Percentiles rank a stretch among this genome's conserved stretches.
Evolutionary conservation across 1,140 invertebrate species (phyloP).

Genomic region (Psix sp.): DNA sequence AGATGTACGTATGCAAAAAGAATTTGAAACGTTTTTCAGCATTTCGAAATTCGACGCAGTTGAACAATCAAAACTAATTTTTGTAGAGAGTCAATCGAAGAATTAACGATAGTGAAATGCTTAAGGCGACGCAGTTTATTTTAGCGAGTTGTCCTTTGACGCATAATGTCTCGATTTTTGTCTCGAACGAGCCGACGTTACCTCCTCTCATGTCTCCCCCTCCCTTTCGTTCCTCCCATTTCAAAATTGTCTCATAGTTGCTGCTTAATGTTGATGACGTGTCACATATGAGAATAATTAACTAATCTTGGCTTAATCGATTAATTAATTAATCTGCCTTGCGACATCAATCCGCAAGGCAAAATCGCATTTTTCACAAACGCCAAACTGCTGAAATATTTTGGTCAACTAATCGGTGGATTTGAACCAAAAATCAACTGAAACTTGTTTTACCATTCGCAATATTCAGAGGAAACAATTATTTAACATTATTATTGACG

Average conservation of each 20-base stretch:
- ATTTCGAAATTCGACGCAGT: constrained; percentile 19
- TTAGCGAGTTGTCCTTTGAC: constrained; percentile 9
- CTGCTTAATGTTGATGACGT: constrained; percentile 40
- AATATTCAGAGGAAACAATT: no score
- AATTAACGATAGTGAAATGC: background rate
- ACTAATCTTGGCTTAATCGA: constrained; percentile 20
- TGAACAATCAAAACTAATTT: constrained; percentile 41
- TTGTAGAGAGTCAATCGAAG: constrained; percentile 12
- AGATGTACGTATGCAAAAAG: constrained; percentile 7
- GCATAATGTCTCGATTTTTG: background rate
- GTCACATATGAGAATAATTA: constrained; percentile 6
- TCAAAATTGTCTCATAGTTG: constrained; percentile 26
- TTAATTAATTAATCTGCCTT: constrained; percentile 18
- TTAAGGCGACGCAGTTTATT: background rate
- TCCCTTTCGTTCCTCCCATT: constrained; percentile 8
- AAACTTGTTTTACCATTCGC: no score
- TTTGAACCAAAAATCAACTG: background rate
- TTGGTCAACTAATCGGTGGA: background rate
- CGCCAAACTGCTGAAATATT: background rate
- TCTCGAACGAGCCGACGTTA: constrained; percentile 2
- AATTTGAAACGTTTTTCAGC: constrained; percentile 7
- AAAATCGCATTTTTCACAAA: constrained; percentile 14
- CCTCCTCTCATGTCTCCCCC: no score
- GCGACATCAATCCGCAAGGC: constrained; percentile 3
- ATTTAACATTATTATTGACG: no score